Percentiles rank a stretch among this genome's conserved stretches.
These are phyloP conservation scores for Chrysoperla carnea DNA, from an alignment of 1,140 invertebrate species.

Conservation along the genomic window DNA sequence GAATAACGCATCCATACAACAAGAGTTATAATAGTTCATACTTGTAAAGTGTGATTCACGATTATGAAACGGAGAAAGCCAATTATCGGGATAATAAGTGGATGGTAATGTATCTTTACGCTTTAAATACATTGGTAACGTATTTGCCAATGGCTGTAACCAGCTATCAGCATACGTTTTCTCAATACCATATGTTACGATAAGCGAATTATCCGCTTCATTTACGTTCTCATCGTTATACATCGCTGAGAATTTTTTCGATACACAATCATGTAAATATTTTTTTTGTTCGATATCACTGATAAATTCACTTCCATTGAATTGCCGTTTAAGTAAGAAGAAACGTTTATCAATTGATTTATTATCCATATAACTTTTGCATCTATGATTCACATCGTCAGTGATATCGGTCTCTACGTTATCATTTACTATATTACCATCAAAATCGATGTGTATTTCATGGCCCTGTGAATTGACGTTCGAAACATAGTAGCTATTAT, in stretches of 20 bases:
- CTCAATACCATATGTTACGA: not conserved
- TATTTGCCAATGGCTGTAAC: not conserved
- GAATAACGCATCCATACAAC: no score
- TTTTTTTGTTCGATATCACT: not conserved
- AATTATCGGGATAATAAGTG: not conserved
- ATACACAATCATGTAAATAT: not conserved
- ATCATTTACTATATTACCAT: not conserved
- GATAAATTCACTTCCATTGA: not conserved
- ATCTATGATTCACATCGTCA: not conserved
- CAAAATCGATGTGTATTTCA: not conserved
- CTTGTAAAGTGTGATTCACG: not conserved
- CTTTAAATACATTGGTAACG: not conserved
- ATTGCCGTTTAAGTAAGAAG: not conserved
- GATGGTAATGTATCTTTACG: not conserved
- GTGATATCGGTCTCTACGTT: not conserved
- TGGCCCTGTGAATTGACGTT: not conserved
- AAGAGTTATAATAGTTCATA: not conserved
- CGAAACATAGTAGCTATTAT: not conserved
- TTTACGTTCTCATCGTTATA: not conserved
- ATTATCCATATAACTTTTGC: not conserved
- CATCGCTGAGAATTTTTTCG: not conserved
- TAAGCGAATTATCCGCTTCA: not conserved
- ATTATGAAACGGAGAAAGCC: not conserved
- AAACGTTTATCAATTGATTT: not conserved
- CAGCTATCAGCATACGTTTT: not conserved